phyloP scores from a whole-genome alignment of 2,113 vertebrate species.

The Pantherophis guttatus region DNA sequence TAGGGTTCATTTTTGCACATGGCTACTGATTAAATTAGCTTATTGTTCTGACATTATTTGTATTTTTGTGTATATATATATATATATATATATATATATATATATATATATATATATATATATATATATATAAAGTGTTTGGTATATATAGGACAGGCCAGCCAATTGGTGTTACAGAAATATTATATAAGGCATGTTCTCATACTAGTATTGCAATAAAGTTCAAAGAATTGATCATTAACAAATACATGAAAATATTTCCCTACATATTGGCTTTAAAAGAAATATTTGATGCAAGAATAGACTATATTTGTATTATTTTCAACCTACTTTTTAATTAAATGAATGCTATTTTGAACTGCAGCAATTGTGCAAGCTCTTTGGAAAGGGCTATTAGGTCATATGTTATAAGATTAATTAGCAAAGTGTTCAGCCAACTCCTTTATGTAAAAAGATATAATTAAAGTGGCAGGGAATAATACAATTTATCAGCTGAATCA shows the following conservation, averaged over 20 bases:
- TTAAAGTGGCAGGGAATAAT: constrained; percentile 43
- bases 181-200: not conserved
- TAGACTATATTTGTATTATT: constrained; percentile 14
- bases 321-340: constrained; percentile 44
- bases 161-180: not conserved
- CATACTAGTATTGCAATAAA: not conserved
- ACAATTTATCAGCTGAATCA: constrained; percentile 43
- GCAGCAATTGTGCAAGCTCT: constrained; percentile 35
- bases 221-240: not conserved
- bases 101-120: not conserved
- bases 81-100: too few relatives aligned
- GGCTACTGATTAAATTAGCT: too few relatives aligned
- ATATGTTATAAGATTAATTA: constrained; percentile 55
- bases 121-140: not conserved
- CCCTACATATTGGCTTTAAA: constrained; percentile 6
- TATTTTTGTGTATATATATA: too few relatives aligned
- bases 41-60: too few relatives aligned
- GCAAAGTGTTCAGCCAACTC: constrained; percentile 23
- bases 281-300: constrained; percentile 25
- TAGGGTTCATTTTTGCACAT: not conserved
- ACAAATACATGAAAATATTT: not conserved
- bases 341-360: constrained; percentile 35
- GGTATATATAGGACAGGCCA: not conserved
- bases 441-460: constrained; percentile 51
- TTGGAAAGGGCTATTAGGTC: constrained; percentile 38